Conservation (phyloP, 2,888 invertebrate genomes). For the Eurytoma californica region DNA sequence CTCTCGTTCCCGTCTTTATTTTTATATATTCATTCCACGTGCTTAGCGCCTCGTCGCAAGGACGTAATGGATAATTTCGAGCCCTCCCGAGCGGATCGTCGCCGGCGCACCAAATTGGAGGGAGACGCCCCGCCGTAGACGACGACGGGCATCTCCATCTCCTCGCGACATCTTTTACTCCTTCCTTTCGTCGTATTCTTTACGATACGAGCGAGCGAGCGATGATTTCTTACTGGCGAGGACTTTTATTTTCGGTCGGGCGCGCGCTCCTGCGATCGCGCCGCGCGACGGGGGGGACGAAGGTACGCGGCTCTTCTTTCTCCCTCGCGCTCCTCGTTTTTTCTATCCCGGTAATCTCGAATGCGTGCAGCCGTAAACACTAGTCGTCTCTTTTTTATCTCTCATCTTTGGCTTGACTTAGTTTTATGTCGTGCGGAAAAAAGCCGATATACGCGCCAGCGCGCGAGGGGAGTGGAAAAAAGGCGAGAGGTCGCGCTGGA, state of each 20-base stretch:
- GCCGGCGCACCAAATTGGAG: slow-evolving; percentile 40
- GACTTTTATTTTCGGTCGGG: slow-evolving; percentile 25
- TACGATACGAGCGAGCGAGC: neutral
- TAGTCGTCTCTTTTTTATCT: slow-evolving; percentile 53
- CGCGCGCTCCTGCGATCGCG: slow-evolving; percentile 21
- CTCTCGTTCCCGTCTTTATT: slow-evolving; percentile 16
- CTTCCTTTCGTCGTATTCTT: slow-evolving; percentile 3
- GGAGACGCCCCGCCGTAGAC: slow-evolving; percentile 3
- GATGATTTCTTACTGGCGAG: slow-evolving; percentile 42
- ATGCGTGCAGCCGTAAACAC: slow-evolving; percentile 53
- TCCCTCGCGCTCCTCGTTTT: slow-evolving; percentile 4
- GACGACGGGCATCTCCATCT: slow-evolving; percentile 15
- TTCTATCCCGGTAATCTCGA: slow-evolving; percentile 43
- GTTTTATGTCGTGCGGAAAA: slow-evolving; percentile 55
- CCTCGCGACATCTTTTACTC: neutral
- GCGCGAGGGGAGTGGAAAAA: neutral
- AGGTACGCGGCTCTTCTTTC: neutral
- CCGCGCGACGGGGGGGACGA: neutral
- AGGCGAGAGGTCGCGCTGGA: neutral
- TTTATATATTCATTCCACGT: slow-evolving; percentile 56
- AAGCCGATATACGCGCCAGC: slow-evolving; percentile 34
- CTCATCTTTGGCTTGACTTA: slow-evolving; percentile 56
- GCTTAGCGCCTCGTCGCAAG: slow-evolving; percentile 20
- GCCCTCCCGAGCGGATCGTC: neutral
- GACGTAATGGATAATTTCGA: slow-evolving; percentile 31